These are phyloP conservation scores for Arothron firmamentum DNA, from an alignment of 2,113 vertebrate species.

Conservation along the genomic window DNA sequence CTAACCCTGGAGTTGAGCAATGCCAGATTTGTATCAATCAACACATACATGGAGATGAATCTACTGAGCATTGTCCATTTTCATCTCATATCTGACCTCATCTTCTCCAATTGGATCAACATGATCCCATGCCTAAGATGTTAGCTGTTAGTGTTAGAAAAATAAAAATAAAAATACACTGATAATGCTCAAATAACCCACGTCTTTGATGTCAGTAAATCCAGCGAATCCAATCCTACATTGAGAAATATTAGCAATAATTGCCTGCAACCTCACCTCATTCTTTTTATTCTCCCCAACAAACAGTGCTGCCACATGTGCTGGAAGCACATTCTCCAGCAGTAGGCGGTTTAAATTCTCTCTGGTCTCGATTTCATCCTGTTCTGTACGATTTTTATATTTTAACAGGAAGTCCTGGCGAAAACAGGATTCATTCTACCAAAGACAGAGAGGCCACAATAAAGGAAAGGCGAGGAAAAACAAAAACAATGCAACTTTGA, in stretches of 20 bases:
- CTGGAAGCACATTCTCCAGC: slow-evolving; percentile 94
- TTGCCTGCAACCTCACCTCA: slow-evolving; percentile 75
- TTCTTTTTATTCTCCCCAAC: slow-evolving; percentile 92
- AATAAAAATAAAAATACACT: no score
- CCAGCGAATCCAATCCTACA: no score
- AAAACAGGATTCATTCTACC: slow-evolving; percentile 90
- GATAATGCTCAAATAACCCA: no score
- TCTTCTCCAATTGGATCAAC: background rate
- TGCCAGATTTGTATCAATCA: no score
- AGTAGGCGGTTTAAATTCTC: slow-evolving; percentile 96
- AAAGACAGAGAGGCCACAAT: background rate
- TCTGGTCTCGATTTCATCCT: slow-evolving; percentile 94
- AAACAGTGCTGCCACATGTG: slow-evolving; percentile 91
- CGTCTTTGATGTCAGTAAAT: no score
- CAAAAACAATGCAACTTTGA: background rate
- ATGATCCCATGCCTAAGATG: no score
- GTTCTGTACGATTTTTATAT: slow-evolving; percentile 93
- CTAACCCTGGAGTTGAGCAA: no score
- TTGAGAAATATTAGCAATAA: no score
- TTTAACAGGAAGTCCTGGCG: slow-evolving; percentile 91
- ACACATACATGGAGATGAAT: no score
- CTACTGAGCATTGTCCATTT: no score
- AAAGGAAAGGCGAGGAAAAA: background rate
- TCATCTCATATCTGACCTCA: background rate
- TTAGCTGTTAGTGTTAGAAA: no score